A percentile compares a stretch with the other conserved stretches of the same genome.
Evolutionary conservation across 1,140 invertebrate species (phyloP).

Genomic region (Dreissena rostriformis): DNA sequence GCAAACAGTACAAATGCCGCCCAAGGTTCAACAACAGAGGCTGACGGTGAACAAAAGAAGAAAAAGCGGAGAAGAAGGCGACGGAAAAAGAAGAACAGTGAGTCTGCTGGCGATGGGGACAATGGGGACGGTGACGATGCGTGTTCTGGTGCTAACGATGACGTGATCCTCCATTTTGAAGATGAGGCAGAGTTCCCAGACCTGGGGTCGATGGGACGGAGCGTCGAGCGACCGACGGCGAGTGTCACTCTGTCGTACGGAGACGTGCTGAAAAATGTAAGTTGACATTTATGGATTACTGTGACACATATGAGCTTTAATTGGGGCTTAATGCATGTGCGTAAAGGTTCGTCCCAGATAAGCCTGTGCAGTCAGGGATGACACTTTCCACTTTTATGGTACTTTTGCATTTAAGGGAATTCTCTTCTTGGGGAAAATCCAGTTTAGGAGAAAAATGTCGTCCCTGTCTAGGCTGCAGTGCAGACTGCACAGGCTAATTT

Average conservation of each 20-base stretch:
- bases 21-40: not conserved
- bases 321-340: too few species aligned
- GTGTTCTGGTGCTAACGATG: conserved; percentile 6
- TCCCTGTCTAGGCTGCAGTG: too few species aligned
- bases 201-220: not conserved
- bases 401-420: too few species aligned
- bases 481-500: too few species aligned
- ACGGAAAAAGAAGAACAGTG: conserved; percentile 18
- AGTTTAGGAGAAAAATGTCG: too few species aligned
- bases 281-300: not conserved
- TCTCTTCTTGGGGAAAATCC: too few species aligned
- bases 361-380: too few species aligned
- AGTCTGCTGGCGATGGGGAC: not conserved
- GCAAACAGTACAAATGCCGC: too few species aligned
- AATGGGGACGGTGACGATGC: conserved; percentile 2
- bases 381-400: too few species aligned
- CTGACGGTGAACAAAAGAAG: conserved; percentile 39
- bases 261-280: conserved; percentile 67
- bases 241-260: conserved; percentile 60
- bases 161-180: conserved; percentile 70
- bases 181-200: conserved; percentile 75
- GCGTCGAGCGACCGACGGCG: not conserved
- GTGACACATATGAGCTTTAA: too few species aligned
- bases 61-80: conserved; percentile 37
- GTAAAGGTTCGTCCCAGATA: too few species aligned